Conservation (phyloP, 2,888 invertebrate genomes). For the Calameuta pallipes region DNA sequence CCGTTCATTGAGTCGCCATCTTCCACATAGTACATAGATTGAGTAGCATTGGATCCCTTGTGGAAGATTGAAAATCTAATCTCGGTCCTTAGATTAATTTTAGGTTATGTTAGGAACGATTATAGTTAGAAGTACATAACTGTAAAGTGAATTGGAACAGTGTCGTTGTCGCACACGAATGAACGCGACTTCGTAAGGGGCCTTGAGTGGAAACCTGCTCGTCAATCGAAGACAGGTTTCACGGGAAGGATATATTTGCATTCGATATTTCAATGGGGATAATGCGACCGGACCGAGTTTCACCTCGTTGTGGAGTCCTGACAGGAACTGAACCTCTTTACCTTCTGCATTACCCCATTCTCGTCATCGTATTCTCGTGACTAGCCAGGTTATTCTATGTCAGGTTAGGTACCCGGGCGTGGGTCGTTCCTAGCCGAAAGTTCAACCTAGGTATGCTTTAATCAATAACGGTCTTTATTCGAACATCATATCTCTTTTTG, state of each 20-base stretch:
- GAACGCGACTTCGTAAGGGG: not conserved
- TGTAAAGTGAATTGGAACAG: not conserved
- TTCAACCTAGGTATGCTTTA: not conserved
- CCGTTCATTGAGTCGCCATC: not conserved
- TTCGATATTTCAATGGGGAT: slow-evolving; percentile 35
- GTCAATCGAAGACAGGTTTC: not conserved
- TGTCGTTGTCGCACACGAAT: not conserved
- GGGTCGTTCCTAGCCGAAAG: not conserved
- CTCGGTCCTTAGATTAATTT: not conserved
- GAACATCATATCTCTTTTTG: not conserved
- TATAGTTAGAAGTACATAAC: not conserved
- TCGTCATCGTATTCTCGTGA: slow-evolving; percentile 22
- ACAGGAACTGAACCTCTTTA: not conserved
- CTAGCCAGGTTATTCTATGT: not conserved
- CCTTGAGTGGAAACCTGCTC: not conserved
- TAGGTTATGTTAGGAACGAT: not conserved
- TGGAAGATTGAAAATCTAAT: not conserved
- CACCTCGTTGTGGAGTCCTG: slow-evolving; percentile 42
- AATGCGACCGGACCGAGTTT: slow-evolving; percentile 27
- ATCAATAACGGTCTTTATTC: not conserved
- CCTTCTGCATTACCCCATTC: not conserved
- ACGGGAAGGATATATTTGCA: slow-evolving; percentile 3
- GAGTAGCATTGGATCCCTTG: not conserved
- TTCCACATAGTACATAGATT: not conserved
- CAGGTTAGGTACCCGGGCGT: no score